Percentiles rank a stretch among this genome's conserved stretches.
phyloP scores from a whole-genome alignment of 2,113 vertebrate genomes.

The Misgurnus anguillicaudatus region DNA sequence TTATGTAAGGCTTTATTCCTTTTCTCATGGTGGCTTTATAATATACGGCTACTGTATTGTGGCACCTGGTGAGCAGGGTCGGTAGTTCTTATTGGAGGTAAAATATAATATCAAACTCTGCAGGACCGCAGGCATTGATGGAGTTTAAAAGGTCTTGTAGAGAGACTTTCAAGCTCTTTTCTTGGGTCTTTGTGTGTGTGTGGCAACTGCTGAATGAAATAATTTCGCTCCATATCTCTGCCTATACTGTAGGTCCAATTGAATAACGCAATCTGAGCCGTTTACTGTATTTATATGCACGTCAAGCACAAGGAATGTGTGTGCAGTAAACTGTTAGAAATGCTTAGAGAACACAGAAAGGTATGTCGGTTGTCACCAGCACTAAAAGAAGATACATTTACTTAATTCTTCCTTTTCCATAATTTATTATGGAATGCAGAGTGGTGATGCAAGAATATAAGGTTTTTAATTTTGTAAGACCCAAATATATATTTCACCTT shows the following conservation, averaged over 20 bases:
- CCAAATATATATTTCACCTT: too few species aligned
- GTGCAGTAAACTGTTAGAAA: conserved; percentile 27
- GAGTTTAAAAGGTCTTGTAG: conserved; percentile 5
- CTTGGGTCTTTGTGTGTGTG: conserved; percentile 11
- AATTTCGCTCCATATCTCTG: conserved; percentile 32
- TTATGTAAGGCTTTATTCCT: conserved; percentile 32
- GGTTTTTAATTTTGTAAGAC: neutral
- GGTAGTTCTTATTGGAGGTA: conserved; percentile 27
- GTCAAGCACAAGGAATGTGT: conserved; percentile 9
- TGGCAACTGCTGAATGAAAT: conserved; percentile 15
- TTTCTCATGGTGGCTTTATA: conserved; percentile 36
- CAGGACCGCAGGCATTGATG: conserved; percentile 7
- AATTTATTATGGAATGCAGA: conserved; percentile 4
- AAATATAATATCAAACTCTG: conserved; percentile 39
- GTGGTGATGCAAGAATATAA: conserved; percentile 23
- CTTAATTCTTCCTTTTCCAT: neutral
- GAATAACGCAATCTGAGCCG: conserved; percentile 8
- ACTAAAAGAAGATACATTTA: conserved; percentile 1
- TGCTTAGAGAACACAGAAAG: conserved; percentile 3
- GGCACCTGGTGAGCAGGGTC: conserved; percentile 27
- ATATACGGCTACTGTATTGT: conserved; percentile 25
- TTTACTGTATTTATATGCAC: conserved; percentile 38
- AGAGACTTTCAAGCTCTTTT: conserved; percentile 44
- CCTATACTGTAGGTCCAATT: conserved; percentile 3
- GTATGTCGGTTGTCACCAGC: neutral